Base-by-base conservation (phyloP, 1,140 invertebrate genomes). In the Eurosta solidaginis region DNA sequence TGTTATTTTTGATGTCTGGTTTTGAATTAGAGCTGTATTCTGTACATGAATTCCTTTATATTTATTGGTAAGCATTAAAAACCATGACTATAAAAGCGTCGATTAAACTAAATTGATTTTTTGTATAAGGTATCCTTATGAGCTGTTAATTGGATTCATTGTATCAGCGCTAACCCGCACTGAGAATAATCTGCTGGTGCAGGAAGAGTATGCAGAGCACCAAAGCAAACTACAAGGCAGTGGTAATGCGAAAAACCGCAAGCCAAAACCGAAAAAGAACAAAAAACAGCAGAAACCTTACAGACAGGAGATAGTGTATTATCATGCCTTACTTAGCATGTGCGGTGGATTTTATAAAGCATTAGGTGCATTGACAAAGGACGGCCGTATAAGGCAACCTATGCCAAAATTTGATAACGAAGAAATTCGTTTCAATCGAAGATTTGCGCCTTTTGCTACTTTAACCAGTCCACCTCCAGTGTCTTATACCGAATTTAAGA, bases 21-120 rank as follows among this genome's bases (percentile, higher is more conserved):
- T 96, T 99, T 83, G 97, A 99, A 85, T 89, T 99, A 20, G 97
- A 98, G 87, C 89, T 99, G 0, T 99, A 98, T 89, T 96, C 96
- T 50, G 92, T 94, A n/a, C 97, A 98, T 86, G 97, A 99, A 89
- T 98, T 96, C 89, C 94, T 97, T 82, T 99, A 97, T 84, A 94
- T 98, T 80, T 98, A 94, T 89, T 97, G 96, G 96, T 93, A 87
- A 89, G 88, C 68, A 45, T n/a, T 36, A 22, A 20, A 12, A 29
- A 10, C n/a, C n/a, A n/a, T n/a, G 27, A 27, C 44, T 12, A 33
- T 29, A 7, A 27, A 3, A 29, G 5, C 10, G 83, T 33, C 3
- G 25, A 76, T 52, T 76, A 52, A 14, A 17, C 14, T 47, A 14
- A 12, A 17, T 29, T 63, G 20, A 27, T 59, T 63, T 77, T 45